Percentiles rank a stretch among this genome's conserved stretches.
These are phyloP conservation scores for Philypnodon macrostomus DNA, from an alignment of 2,797 vertebrate species.

Conservation along the genomic window DNA sequence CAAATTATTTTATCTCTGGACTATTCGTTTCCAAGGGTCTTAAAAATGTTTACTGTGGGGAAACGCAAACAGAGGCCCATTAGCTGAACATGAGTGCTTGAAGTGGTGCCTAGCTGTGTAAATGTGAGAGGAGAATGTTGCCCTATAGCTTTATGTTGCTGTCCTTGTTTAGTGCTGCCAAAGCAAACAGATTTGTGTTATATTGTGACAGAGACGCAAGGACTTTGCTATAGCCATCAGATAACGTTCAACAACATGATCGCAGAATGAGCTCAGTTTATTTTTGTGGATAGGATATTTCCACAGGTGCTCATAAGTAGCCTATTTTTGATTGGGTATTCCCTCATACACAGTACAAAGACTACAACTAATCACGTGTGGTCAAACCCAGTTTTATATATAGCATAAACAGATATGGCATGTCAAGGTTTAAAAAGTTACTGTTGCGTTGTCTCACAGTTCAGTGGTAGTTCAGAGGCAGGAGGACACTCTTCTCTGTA, in stretches of 20 bases:
- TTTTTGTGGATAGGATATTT: no score
- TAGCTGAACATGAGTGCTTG: slow-evolving; percentile 30
- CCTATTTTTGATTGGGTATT: no score
- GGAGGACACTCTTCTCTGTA: slow-evolving; percentile 18
- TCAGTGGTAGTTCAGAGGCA: slow-evolving; percentile 1
- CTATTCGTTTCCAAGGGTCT: not conserved
- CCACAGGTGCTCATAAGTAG: no score
- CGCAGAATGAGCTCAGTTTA: not conserved
- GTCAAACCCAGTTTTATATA: slow-evolving; percentile 49
- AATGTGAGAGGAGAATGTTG: slow-evolving; percentile 9
- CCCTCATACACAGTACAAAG: slow-evolving; percentile 41
- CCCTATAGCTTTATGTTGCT: not conserved
- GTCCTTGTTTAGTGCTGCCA: slow-evolving; percentile 6
- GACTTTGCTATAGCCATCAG: slow-evolving; percentile 14
- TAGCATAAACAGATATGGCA: slow-evolving; percentile 22
- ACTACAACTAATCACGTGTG: slow-evolving; percentile 26
- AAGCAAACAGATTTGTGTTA: not conserved
- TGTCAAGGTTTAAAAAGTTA: not conserved
- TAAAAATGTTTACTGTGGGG: slow-evolving; percentile 45
- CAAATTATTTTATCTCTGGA: not conserved
- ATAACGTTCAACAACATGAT: slow-evolving; percentile 28
- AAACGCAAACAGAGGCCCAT: slow-evolving; percentile 64
- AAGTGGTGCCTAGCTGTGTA: slow-evolving; percentile 3
- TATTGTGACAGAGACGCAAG: slow-evolving; percentile 14
- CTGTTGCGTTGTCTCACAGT: not conserved